Evolutionary conservation across 2,113 vertebrate genomes (phyloP).

Genomic region (Megaleporinus macrocephalus): DNA sequence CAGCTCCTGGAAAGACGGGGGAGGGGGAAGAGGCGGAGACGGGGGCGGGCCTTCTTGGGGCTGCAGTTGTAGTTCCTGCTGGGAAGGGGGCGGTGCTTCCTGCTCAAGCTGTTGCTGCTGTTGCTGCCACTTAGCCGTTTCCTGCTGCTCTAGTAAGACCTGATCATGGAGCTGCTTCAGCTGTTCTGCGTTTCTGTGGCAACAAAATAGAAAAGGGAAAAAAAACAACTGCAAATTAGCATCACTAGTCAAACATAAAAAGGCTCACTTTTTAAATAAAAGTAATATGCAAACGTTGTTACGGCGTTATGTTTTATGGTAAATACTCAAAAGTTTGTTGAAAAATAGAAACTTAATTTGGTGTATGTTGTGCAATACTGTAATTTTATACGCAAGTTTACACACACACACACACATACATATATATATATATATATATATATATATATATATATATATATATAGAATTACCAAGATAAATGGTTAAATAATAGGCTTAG

Average conservation of each 20-base stretch:
- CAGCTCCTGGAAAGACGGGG: constrained; percentile 89
- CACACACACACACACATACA: no score
- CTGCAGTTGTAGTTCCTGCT: constrained; percentile 16
- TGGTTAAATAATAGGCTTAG: no score
- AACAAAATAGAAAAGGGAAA: constrained; percentile 50
- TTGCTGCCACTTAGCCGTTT: constrained; percentile 77
- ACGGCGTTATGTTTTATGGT: no score
- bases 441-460: no score
- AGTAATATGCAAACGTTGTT: neutral
- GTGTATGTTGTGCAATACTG: no score
- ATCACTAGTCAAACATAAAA: neutral
- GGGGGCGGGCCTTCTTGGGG: constrained; percentile 69
- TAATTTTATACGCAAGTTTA: no score
- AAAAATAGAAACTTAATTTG: no score
- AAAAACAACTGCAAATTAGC: neutral
- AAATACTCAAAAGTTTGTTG: no score
- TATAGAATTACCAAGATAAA: no score
- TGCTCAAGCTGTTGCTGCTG: constrained; percentile 65
- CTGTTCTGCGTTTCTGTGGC: constrained; percentile 85
- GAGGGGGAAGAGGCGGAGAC: constrained; percentile 89
- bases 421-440: no score
- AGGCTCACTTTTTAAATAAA: neutral
- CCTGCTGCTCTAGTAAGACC: constrained; percentile 89
- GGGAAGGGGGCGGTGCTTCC: constrained; percentile 43
- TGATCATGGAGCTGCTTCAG: constrained; percentile 95